Percentiles rank a stretch among this genome's conserved stretches.
phyloP scores from a whole-genome alignment of 2,888 invertebrate species.

The Gonocerus acuteangulatus region DNA sequence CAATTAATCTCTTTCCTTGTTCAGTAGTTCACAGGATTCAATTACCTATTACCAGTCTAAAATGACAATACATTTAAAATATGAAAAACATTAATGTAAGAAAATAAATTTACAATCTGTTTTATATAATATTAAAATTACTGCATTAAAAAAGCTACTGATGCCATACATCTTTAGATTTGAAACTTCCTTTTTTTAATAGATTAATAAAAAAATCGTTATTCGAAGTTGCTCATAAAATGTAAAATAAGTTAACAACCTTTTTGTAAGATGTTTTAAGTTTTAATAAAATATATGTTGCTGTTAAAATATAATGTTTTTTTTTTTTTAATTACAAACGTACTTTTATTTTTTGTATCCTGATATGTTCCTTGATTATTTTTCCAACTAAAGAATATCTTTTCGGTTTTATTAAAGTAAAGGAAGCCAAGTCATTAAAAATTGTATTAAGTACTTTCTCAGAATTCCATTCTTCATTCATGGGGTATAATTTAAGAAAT shows the following conservation, averaged over 20 bases:
- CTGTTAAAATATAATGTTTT: conserved; percentile 27
- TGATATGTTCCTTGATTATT: conserved; percentile 16
- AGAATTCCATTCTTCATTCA: too few species aligned
- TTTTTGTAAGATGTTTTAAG: conserved; percentile 22
- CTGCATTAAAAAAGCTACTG: conserved; percentile 24
- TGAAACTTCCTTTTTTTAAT: neutral
- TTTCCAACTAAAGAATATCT: conserved; percentile 11
- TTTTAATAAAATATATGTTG: conserved; percentile 32
- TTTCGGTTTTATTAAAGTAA: conserved; percentile 7
- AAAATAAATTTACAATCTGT: conserved; percentile 30
- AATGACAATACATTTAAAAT: conserved; percentile 4
- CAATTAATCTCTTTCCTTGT: too few species aligned
- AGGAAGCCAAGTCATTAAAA: conserved; percentile 15
- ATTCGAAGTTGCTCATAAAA: conserved; percentile 24
- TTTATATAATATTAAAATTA: conserved; percentile 16
- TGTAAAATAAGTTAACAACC: conserved; percentile 28
- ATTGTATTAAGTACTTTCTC: neutral
- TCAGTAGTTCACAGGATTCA: too few species aligned
- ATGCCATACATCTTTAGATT: conserved; percentile 1
- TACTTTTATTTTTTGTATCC: conserved; percentile 13
- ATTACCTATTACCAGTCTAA: neutral
- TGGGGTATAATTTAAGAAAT: too few species aligned
- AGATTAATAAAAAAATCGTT: conserved; percentile 9
- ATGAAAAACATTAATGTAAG: conserved; percentile 27
- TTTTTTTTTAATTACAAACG: conserved; percentile 15